A percentile compares a stretch with the other conserved stretches of the same genome.
Evolutionary conservation across 2,113 vertebrate species (phyloP).

Genomic region (Rhinogobius similis): DNA sequence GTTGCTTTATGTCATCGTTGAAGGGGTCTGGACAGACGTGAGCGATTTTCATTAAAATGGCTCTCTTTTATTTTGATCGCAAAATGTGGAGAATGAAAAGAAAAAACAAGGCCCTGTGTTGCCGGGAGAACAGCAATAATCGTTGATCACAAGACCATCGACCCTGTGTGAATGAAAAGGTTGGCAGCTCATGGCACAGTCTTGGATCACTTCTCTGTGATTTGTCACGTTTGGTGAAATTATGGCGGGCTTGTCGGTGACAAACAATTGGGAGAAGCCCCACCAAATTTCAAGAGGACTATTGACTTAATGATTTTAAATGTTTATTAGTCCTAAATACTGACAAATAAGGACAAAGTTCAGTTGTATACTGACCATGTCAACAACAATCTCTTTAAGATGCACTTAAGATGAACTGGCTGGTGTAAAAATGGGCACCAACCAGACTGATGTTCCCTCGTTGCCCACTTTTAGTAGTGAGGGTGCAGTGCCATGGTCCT

Average conservation of each 20-base stretch:
- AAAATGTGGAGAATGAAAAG: slow-evolving; percentile 49
- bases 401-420: slow-evolving; percentile 36
- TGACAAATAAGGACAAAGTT: background rate
- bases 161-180: slow-evolving; percentile 12
- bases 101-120: slow-evolving; percentile 38
- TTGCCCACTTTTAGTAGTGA: slow-evolving; percentile 34
- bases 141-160: slow-evolving; percentile 29
- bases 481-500: slow-evolving; percentile 42
- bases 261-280: background rate
- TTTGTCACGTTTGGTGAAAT: slow-evolving; percentile 17
- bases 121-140: slow-evolving; percentile 40
- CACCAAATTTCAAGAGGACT: background rate
- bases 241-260: slow-evolving; percentile 5
- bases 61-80: slow-evolving; percentile 1
- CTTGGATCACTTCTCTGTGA: slow-evolving; percentile 17
- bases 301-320: background rate
- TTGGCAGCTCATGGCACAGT: slow-evolving; percentile 8
- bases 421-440: slow-evolving; percentile 35
- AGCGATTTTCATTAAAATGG: slow-evolving; percentile 13
- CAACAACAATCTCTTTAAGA: slow-evolving; percentile 19
- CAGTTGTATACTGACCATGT: background rate
- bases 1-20: slow-evolving; percentile 23
- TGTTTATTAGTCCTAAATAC: background rate
- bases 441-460: slow-evolving; percentile 64
- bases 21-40: slow-evolving; percentile 16